Evolutionary conservation across 2,888 invertebrate genomes (phyloP).

Genomic region (Lasioglossum morio): DNA sequence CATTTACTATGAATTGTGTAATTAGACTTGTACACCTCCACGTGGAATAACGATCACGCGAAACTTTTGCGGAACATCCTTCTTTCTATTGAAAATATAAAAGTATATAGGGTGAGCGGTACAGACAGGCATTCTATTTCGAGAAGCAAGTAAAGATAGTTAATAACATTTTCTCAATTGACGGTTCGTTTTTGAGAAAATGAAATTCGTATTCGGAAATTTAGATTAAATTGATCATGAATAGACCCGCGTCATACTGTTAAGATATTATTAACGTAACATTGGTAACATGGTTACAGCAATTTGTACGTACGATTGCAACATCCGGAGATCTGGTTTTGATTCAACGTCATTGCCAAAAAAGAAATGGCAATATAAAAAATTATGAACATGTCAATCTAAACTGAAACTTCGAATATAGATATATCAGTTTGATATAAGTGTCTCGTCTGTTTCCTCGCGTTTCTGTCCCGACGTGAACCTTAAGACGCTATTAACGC

Average conservation of each 20-base stretch:
- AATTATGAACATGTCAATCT: not conserved
- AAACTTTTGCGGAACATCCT: not conserved
- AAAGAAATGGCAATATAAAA: not conserved
- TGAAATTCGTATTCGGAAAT: not conserved
- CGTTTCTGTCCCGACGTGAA: not conserved
- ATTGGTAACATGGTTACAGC: too few relatives aligned
- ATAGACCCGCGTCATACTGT: not conserved
- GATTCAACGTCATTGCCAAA: not conserved
- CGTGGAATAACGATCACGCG: not conserved
- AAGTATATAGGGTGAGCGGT: not conserved
- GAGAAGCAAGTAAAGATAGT: not conserved
- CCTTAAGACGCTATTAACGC: not conserved
- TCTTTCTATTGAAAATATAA: not conserved
- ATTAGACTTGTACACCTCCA: not conserved
- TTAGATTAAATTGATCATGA: not conserved
- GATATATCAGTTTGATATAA: not conserved
- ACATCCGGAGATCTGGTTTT: not conserved
- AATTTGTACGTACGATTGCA: not conserved
- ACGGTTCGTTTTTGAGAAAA: not conserved
- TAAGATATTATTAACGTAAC: too few relatives aligned
- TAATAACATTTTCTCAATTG: not conserved
- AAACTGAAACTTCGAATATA: too few relatives aligned
- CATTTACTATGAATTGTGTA: constrained; percentile 10
- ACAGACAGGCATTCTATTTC: not conserved
- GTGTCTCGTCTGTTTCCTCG: not conserved